A percentile compares a stretch with the other conserved stretches of the same genome.
Conservation (phyloP, 2,113 vertebrate species). For the Vulpes ferrilata region DNA sequence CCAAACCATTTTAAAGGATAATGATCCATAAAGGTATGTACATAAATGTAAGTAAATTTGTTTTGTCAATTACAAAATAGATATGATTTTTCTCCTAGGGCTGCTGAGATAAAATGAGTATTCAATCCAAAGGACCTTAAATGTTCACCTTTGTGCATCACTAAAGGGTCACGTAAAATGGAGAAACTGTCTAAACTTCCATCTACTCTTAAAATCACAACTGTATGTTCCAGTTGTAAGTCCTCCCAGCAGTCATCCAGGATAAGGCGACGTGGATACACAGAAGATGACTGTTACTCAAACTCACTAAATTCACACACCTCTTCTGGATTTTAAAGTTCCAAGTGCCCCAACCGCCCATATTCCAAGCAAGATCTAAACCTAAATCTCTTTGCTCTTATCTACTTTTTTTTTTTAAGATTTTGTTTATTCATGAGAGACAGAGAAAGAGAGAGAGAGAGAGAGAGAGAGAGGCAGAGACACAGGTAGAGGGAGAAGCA, state of each 20-base stretch:
- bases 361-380: background rate
- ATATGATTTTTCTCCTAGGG: background rate
- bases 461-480: too few relatives aligned
- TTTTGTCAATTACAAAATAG: background rate
- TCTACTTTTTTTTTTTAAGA: background rate
- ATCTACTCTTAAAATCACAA: slow-evolving; percentile 9
- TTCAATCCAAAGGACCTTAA: slow-evolving; percentile 14
- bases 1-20: slow-evolving; percentile 14
- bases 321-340: slow-evolving; percentile 46
- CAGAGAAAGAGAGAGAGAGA: too few relatives aligned
- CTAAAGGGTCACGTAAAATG: background rate
- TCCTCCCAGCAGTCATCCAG: background rate
- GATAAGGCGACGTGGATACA: background rate
- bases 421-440: too few relatives aligned
- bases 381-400: background rate
- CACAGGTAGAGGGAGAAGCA: too few relatives aligned
- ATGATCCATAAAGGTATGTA: background rate
- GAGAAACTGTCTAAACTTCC: background rate
- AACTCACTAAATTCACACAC: slow-evolving; percentile 24
- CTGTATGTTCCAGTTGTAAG: background rate
- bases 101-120: slow-evolving; percentile 24
- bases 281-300: background rate
- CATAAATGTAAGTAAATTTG: background rate
- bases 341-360: background rate
- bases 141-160: background rate